Evolutionary conservation across 2,888 invertebrate genomes (phyloP).

Genomic region (Odontocerum albicorne): DNA sequence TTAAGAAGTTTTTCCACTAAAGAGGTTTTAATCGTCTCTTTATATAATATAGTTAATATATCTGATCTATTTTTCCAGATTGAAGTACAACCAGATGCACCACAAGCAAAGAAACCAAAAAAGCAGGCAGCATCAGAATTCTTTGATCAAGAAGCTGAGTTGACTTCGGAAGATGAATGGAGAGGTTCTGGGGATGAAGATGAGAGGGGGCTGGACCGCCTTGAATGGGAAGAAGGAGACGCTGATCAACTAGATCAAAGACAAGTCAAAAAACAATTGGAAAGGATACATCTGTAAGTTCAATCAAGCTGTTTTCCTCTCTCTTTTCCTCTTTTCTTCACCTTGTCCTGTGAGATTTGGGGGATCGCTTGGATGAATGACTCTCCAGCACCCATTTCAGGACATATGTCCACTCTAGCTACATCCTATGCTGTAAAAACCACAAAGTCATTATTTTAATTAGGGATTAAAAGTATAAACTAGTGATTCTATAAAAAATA

Average conservation of each 20-base stretch:
- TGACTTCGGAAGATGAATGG: constrained; percentile 86
- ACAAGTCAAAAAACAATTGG: constrained; percentile 76
- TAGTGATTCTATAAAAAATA: too few species aligned
- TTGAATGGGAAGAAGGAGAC: constrained; percentile 86
- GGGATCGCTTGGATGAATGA: too few species aligned
- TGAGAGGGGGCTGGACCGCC: constrained; percentile 73
- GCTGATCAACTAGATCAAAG: constrained; percentile 80
- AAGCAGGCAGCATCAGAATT: constrained; percentile 67
- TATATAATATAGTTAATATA: neutral
- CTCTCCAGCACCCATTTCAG: too few species aligned
- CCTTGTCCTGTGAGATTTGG: too few species aligned
- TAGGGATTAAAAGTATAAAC: too few species aligned
- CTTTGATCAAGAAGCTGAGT: constrained; percentile 87
- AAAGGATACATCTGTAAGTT: constrained; percentile 77
- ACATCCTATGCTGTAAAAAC: too few species aligned
- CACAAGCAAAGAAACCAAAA: constrained; percentile 38
- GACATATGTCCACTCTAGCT: too few species aligned
- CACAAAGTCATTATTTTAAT: too few species aligned
- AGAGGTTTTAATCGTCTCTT: neutral
- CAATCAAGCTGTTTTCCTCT: too few species aligned
- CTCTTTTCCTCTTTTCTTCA: too few species aligned
- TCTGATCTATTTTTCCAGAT: constrained; percentile 11
- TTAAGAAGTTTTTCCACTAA: too few species aligned
- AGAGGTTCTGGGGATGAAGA: constrained; percentile 84
- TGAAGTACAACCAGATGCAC: constrained; percentile 19